These are phyloP conservation scores for Paedocypris micromegethes DNA, from an alignment of 2,797 vertebrate genomes.

Conservation along the genomic window DNA sequence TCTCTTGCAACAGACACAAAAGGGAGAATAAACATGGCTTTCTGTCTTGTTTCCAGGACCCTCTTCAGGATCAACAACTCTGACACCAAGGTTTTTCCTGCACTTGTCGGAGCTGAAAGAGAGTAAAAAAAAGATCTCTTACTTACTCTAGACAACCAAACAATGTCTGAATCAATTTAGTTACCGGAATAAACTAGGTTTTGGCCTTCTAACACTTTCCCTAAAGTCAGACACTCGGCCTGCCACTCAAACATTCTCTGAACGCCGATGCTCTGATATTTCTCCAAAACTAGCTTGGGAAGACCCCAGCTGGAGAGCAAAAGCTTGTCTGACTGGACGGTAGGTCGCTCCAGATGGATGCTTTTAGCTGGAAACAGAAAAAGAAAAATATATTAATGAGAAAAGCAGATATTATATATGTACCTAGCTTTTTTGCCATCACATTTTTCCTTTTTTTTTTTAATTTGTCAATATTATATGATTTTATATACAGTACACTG, in stretches of 20 bases:
- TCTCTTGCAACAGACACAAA: conserved; percentile 97
- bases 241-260: conserved; percentile 95
- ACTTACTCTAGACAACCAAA: no score
- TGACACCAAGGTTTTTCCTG: conserved; percentile 94
- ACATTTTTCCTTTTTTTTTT: no score
- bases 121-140: no score
- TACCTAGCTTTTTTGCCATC: no score
- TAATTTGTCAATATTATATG: no score
- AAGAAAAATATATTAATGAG: no score
- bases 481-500: no score
- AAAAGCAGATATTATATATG: no score
- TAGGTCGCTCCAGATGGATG: conserved; percentile 68
- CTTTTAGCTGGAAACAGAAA: conserved; percentile 59
- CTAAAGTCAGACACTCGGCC: conserved; percentile 87
- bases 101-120: conserved; percentile 88
- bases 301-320: conserved; percentile 89
- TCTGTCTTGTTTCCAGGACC: conserved; percentile 86
- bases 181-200: conserved; percentile 96
- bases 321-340: conserved; percentile 75
- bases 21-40: conserved; percentile 91
- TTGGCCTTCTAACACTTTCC: conserved; percentile 82
- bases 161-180: not conserved
- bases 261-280: conserved; percentile 82
- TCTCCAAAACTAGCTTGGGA: conserved; percentile 79
- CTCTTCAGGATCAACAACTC: conserved; percentile 91